Base-by-base conservation (phyloP, 2,113 vertebrate species). In the Psophia crepitans region DNA sequence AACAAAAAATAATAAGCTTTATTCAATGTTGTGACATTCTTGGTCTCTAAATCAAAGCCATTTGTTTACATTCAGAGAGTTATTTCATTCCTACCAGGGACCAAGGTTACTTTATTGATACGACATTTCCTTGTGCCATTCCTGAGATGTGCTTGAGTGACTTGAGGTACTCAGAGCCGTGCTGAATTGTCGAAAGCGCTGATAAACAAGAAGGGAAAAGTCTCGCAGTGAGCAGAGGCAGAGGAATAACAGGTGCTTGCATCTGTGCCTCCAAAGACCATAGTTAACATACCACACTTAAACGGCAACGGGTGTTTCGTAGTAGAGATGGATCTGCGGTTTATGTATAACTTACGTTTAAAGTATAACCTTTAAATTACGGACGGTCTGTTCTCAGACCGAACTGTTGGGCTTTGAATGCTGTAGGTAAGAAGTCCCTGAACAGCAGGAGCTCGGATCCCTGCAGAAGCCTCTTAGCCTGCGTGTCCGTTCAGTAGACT, bases 251-350 rank as follows among this genome's bases (percentile, higher is more conserved):
- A 61, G 2, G 8, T 43, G 28, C 11, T 63, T 57, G 5, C 58
- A 32, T 24, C 27, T 43, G 44, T 65, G 58, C 41, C 33, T 53
- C 21, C n/a, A 15, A 65, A 46, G 30, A 56, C 44, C 19, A 7
- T 35, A 30, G 51, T 2, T 39, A 11, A 19, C 0, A 0, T 5
- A 1, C 21, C 46, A 28, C 43, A 6, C 43, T 48, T 3, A 11
- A 51, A 11, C 9, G 48, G 35, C 12, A 74, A 56, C 14, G 22
- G 8, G 16, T 16, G 12, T 20, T 75, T 65, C 8, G 21, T 22
- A 39, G 7, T 44, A 19, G 9, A 61, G 54, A 11, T 26, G 27
- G 27, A 28, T 35, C 27, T 68, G 37, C 27, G 21, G 6, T 63
- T 61, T 37, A 11, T 83, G 14, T 4, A 23, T n/a, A 51, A 44